A percentile compares a stretch with the other conserved stretches of the same genome.
phyloP scores from a whole-genome alignment of 1,140 invertebrate species.

The Chymomyza costata region DNA sequence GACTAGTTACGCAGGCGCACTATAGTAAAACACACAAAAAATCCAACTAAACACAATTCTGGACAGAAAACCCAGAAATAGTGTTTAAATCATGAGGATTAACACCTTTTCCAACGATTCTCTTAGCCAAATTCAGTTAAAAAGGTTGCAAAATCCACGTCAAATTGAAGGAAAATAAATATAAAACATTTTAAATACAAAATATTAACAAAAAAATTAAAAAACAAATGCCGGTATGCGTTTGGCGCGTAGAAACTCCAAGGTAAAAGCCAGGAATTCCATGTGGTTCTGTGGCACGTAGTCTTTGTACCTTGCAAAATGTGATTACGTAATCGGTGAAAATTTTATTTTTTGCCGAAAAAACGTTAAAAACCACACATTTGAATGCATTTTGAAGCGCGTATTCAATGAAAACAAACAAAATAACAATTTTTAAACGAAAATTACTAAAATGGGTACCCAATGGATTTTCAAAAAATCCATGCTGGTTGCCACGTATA shows the following conservation, averaged over 20 bases:
- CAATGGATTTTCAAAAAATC: conserved; percentile 76
- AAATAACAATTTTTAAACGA: conserved; percentile 77
- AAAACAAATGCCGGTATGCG: conserved; percentile 8
- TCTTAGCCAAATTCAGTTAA: conserved; percentile 1
- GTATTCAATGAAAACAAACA: conserved; percentile 56
- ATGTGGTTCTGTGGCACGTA: conserved; percentile 18
- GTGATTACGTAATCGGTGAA: conserved; percentile 72
- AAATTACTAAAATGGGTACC: conserved; percentile 87
- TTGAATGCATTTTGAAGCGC: conserved; percentile 46
- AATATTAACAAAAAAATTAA: conserved; percentile 1
- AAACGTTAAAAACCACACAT: conserved; percentile 34
- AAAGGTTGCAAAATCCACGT: not conserved
- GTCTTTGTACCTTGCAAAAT: conserved; percentile 56
- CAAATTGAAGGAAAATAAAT: not conserved
- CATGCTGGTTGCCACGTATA: conserved; percentile 43
- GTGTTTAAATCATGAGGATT: conserved; percentile 14
- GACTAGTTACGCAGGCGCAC: not conserved
- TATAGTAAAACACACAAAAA: not conserved
- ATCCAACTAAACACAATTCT: conserved; percentile 16
- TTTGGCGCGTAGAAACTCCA: conserved; percentile 38
- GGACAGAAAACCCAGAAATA: conserved; percentile 16
- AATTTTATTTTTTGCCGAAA: conserved; percentile 42
- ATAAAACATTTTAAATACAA: conserved; percentile 4
- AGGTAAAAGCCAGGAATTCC: conserved; percentile 37
- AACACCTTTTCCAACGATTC: conserved; percentile 5